A percentile compares a stretch with the other conserved stretches of the same genome.
Conservation (phyloP, 2,113 vertebrate species). For the Misgurnus mizolepis region DNA sequence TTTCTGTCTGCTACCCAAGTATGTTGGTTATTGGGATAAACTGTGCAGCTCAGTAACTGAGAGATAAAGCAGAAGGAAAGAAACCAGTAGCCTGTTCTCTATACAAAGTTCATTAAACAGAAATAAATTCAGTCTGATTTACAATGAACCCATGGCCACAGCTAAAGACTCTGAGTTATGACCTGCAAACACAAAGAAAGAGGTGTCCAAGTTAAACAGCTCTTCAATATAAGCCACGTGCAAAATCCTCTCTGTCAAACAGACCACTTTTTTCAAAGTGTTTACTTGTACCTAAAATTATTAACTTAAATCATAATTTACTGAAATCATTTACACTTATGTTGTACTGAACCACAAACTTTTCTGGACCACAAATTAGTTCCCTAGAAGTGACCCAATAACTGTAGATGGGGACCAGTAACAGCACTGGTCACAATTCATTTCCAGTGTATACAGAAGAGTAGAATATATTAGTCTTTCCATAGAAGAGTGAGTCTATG, state of each 20-base stretch:
- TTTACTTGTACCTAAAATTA: too few species aligned
- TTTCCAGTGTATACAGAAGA: too few species aligned
- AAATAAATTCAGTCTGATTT: slow-evolving; percentile 34
- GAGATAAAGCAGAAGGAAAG: background rate
- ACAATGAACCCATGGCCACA: slow-evolving; percentile 6
- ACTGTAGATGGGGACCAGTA: too few species aligned
- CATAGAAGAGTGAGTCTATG: too few species aligned
- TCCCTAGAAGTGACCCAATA: too few species aligned
- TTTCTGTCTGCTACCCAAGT: too few species aligned
- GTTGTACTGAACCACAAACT: too few species aligned
- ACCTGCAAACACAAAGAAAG: background rate
- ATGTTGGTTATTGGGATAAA: background rate
- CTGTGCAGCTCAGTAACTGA: background rate
- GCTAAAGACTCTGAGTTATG: background rate
- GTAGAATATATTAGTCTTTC: too few species aligned
- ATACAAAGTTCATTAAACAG: slow-evolving; percentile 41
- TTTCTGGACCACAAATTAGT: too few species aligned
- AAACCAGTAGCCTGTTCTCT: slow-evolving; percentile 10
- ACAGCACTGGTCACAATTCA: too few species aligned
- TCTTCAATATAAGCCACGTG: background rate
- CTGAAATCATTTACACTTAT: too few species aligned
- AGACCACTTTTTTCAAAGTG: background rate
- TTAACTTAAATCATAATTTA: too few species aligned
- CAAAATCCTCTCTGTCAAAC: slow-evolving; percentile 3
- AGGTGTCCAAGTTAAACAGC: slow-evolving; percentile 8